Base-by-base conservation (phyloP, 2,113 vertebrate species). In the Callaeas wilsoni region DNA sequence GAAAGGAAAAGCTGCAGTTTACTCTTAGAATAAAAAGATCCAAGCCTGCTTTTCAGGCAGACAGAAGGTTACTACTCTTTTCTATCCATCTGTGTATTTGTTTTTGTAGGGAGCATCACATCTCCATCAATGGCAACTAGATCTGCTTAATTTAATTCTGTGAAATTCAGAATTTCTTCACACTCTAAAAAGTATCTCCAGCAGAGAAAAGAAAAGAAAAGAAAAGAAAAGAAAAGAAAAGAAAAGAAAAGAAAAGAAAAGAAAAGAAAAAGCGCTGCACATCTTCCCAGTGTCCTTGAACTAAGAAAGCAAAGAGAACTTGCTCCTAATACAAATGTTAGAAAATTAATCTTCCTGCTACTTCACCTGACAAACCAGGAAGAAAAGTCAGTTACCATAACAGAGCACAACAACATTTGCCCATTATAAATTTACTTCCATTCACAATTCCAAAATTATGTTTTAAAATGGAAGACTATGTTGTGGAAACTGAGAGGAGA, bases 321-420 rank as follows among this genome's bases (percentile, higher is more conserved):
- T 14, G 1, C 16, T 42, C 44, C 37, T 26, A 83, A 60, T 3
- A 33, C 5, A 79, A 73, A 27, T 2, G 0, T 17, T 1, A 41
- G 6, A 55, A 55, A 70, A 47, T 5, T 0, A 37, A 44, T 46
- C 9, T 59, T 81, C 18, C 32, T 81, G 8, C 15, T 73, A 27
- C n/a, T 65, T 68, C n/a, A 29, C 32, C 22, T 14, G 6, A 39
- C 52, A 74, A 87, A 59, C 5, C 11, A 85, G 7, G 10, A 33
- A 12, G 6, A 33, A 41, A 78, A 29, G 3, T 2, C 37, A 87
- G 15, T 32, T 79, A 56, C 10, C 20, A 30, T 32, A 77, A 41
- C 0, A 2, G 18, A 86, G 50, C 22, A 63, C 17, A 70, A n/a
- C 4, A 37, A 6, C 4, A 70, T 16, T 33, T 60, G 12, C 10